Evolutionary conservation across 2,113 vertebrate genomes (phyloP).

Genomic region (Hippocampus comes): DNA sequence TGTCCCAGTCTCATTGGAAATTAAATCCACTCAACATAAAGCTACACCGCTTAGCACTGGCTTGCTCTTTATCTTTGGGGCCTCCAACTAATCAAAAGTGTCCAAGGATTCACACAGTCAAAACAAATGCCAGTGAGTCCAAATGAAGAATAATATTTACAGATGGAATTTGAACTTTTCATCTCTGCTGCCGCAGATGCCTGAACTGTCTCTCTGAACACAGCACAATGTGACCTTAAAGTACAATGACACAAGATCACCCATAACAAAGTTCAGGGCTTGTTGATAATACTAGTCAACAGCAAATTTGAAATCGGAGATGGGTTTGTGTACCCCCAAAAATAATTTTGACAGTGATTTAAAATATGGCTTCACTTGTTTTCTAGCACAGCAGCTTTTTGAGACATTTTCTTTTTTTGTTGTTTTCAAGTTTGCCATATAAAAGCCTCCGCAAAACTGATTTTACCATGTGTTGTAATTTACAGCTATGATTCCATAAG

Average conservation of each 20-base stretch:
- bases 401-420: too few relatives aligned
- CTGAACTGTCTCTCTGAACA: background rate
- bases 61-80: conserved; percentile 5
- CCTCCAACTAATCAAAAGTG: background rate
- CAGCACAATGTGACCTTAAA: background rate
- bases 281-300: background rate
- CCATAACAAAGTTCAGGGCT: background rate
- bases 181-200: background rate
- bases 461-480: too few relatives aligned
- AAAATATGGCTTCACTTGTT: too few relatives aligned
- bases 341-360: too few relatives aligned
- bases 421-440: too few relatives aligned
- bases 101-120: conserved; percentile 25
- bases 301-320: too few relatives aligned
- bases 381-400: too few relatives aligned
- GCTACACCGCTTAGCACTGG: background rate
- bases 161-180: conserved; percentile 2
- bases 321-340: too few relatives aligned
- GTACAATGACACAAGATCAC: conserved; percentile 1
- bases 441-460: too few relatives aligned
- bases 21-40: conserved; percentile 3
- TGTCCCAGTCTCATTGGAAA: background rate
- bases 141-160: conserved; percentile 13
- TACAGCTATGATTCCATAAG: too few relatives aligned
- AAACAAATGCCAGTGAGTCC: conserved; percentile 32